These are phyloP conservation scores for Chrysocyon brachyurus DNA, from an alignment of 2,797 vertebrate genomes.

Conservation along the genomic window DNA sequence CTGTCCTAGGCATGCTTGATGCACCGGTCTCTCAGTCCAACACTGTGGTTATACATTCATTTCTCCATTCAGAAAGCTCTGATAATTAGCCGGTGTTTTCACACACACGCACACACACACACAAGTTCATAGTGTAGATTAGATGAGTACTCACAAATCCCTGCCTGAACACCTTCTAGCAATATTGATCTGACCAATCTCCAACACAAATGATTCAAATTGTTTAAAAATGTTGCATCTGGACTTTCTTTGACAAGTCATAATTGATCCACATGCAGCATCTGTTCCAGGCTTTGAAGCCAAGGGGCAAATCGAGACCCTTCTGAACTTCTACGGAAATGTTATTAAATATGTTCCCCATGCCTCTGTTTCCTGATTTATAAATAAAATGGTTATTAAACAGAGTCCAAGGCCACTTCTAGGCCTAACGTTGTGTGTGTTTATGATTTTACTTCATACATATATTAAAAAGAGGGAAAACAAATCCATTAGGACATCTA, in stretches of 20 bases:
- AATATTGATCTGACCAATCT: not conserved
- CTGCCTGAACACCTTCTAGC: not conserved
- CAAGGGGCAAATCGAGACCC: not conserved
- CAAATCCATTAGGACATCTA: not conserved
- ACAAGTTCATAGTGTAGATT: not conserved
- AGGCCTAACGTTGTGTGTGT: not conserved
- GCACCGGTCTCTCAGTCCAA: not conserved
- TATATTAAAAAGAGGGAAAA: not conserved
- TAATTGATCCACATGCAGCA: not conserved
- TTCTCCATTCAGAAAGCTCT: not conserved
- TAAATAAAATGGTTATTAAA: not conserved
- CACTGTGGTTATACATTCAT: accelerated
- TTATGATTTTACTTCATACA: not conserved
- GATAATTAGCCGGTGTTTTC: not conserved
- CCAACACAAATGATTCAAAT: not conserved
- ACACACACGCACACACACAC: not conserved
- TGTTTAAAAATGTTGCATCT: not conserved
- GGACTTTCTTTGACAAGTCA: not conserved
- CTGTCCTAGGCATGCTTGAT: not conserved
- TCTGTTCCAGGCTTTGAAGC: not conserved
- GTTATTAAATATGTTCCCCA: not conserved
- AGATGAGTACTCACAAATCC: not conserved
- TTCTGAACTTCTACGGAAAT: not conserved
- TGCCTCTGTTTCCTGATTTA: not conserved
- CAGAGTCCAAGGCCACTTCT: not conserved